These are phyloP conservation scores for Pogonomyrmex barbatus DNA, from an alignment of 1,140 invertebrate genomes.

Conservation along the genomic window DNA sequence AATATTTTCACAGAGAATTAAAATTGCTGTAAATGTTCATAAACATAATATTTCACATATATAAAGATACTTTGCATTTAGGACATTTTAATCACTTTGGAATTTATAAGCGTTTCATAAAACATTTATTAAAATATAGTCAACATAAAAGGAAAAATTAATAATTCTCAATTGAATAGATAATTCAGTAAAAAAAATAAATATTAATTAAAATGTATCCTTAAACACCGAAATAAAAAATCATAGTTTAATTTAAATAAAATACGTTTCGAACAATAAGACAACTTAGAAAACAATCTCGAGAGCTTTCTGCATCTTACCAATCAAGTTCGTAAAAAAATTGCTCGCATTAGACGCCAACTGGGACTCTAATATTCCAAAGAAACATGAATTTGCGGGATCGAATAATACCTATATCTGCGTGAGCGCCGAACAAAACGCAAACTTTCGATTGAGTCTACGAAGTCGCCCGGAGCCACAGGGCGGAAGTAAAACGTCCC, in stretches of 20 bases:
- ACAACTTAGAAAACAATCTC: not conserved
- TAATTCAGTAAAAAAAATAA: too few relatives aligned
- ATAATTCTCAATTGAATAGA: not conserved
- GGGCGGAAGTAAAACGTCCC: conserved; percentile 61
- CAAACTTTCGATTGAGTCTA: conserved; percentile 73
- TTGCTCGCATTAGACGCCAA: not conserved
- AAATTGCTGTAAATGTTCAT: not conserved
- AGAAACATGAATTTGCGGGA: conserved; percentile 21
- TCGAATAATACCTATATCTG: conserved; percentile 58
- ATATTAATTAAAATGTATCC: too few relatives aligned
- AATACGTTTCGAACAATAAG: not conserved
- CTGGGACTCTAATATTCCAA: not conserved
- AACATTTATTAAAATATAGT: not conserved
- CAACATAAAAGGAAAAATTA: not conserved
- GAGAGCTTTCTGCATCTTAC: not conserved
- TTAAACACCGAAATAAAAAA: not conserved
- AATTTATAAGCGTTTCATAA: too few relatives aligned
- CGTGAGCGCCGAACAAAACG: conserved; percentile 65
- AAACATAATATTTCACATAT: not conserved
- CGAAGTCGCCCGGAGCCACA: conserved; percentile 69
- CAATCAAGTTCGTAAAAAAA: conserved; percentile 24
- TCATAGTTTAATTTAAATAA: not conserved
- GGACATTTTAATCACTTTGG: not conserved
- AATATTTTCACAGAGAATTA: not conserved
- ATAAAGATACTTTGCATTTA: conserved; percentile 6